Percentiles rank a stretch among this genome's conserved stretches.
phyloP scores from a whole-genome alignment of 92 coral and sea anemone genomes.

The Epizoanthus scotinus region DNA sequence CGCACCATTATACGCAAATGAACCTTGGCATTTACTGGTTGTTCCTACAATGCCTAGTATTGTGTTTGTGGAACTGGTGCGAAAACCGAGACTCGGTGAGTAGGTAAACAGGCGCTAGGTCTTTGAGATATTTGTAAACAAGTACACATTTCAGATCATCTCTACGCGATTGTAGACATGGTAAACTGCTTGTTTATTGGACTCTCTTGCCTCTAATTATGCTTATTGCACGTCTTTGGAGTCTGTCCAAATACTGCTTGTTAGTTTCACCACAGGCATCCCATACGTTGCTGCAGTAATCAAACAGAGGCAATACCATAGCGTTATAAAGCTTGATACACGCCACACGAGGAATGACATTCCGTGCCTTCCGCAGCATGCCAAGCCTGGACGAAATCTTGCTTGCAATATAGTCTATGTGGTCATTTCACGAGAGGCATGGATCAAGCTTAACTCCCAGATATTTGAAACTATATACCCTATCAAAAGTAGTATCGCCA shows the following conservation, averaged over 20 bases:
- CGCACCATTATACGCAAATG: too few relatives aligned
- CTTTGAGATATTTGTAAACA: neutral
- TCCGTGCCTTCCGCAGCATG: constrained; percentile 54
- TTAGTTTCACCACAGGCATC: neutral
- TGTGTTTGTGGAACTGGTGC: neutral
- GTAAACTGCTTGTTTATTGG: neutral
- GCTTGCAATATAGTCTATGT: constrained; percentile 30
- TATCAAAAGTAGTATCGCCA: constrained; percentile 19
- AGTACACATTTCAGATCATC: neutral
- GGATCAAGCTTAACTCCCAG: constrained; percentile 54
- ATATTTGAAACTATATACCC: constrained; percentile 55
- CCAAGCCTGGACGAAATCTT: constrained; percentile 48
- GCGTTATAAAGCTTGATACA: constrained; percentile 50
- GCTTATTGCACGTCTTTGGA: neutral
- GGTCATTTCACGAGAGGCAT: constrained; percentile 37
- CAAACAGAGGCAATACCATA: constrained; percentile 45
- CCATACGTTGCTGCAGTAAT: constrained; percentile 32
- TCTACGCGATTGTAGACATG: neutral
- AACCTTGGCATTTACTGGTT: neutral
- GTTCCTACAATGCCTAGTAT: neutral
- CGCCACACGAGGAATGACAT: constrained; percentile 50
- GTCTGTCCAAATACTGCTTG: neutral
- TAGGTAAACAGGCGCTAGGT: neutral
- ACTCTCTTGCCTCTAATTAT: neutral
- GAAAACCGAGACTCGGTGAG: neutral